These are phyloP conservation scores for Zaprionus tsacasi DNA, from an alignment of 1,140 invertebrate species.

Conservation along the genomic window DNA sequence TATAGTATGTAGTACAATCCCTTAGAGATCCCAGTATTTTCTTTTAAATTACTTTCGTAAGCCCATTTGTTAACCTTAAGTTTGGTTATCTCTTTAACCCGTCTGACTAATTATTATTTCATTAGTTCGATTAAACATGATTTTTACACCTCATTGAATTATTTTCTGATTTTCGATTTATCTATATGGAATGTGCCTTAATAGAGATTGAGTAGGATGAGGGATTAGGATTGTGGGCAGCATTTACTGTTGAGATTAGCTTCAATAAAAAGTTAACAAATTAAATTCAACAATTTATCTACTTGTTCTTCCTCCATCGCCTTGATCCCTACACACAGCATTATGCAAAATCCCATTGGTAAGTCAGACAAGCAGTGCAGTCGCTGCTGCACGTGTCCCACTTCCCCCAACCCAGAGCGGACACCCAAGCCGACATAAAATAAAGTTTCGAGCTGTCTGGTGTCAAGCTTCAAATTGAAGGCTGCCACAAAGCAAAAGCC, in stretches of 20 bases:
- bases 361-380: background rate
- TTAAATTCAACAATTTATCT: conserved; percentile 11
- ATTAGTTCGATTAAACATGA: conserved; percentile 35
- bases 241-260: conserved; percentile 36
- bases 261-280: conserved; percentile 27
- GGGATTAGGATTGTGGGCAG: background rate
- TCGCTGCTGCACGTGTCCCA: background rate
- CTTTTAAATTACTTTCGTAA: conserved; percentile 10
- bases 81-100: conserved; percentile 27
- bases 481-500: conserved; percentile 13
- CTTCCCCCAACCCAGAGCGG: background rate
- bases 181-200: conserved; percentile 36
- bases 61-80: conserved; percentile 26
- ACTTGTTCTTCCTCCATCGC: background rate
- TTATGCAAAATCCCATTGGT: background rate
- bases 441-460: conserved; percentile 13
- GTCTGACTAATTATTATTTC: conserved; percentile 25
- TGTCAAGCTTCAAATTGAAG: conserved; percentile 24
- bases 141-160: conserved; percentile 16
- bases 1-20: conserved; percentile 9
- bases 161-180: background rate
- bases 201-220: background rate
- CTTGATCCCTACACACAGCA: background rate
- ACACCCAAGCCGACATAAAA: conserved; percentile 20
- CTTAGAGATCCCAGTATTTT: conserved; percentile 44